A percentile compares a stretch with the other conserved stretches of the same genome.
phyloP scores from a whole-genome alignment of 2,888 invertebrate species.

The Eristalinus sepulchralis region DNA sequence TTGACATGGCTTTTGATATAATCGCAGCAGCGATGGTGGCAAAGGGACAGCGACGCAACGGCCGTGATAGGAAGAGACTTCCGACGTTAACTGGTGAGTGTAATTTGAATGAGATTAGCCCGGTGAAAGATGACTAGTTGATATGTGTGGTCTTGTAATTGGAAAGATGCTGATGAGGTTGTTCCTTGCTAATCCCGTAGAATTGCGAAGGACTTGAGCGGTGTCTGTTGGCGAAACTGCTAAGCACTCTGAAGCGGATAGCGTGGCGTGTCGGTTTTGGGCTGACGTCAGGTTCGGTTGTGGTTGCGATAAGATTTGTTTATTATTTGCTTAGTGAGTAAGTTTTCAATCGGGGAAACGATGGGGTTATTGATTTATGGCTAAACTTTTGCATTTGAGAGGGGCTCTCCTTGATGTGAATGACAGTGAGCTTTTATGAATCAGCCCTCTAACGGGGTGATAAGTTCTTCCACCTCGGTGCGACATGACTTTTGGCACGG shows the following conservation, averaged over 20 bases:
- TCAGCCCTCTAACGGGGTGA: background rate
- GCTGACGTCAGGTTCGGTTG: background rate
- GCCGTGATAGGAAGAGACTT: slow-evolving; percentile 43
- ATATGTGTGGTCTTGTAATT: slow-evolving; percentile 46
- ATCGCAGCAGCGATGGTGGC: slow-evolving; percentile 31
- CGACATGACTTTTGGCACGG: background rate
- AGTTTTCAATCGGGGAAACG: background rate
- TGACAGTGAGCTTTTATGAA: background rate
- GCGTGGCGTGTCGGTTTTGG: background rate
- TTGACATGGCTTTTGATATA: slow-evolving; percentile 59
- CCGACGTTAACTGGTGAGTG: slow-evolving; percentile 62
- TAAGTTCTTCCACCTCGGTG: no score
- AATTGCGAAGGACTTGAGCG: background rate
- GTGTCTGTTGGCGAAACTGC: background rate
- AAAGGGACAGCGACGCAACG: slow-evolving; percentile 3
- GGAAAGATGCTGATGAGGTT: slow-evolving; percentile 35
- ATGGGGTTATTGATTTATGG: background rate
- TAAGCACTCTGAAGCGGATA: background rate
- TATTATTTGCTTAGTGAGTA: background rate
- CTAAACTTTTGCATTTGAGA: background rate
- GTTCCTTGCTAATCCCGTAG: slow-evolving; percentile 27
- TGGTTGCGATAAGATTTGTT: background rate
- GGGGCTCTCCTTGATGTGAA: background rate
- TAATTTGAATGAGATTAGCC: slow-evolving; percentile 17
- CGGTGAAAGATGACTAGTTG: slow-evolving; percentile 24